phyloP scores from a whole-genome alignment of 2,888 invertebrate species.

The Ecliptopera silaceata region DNA sequence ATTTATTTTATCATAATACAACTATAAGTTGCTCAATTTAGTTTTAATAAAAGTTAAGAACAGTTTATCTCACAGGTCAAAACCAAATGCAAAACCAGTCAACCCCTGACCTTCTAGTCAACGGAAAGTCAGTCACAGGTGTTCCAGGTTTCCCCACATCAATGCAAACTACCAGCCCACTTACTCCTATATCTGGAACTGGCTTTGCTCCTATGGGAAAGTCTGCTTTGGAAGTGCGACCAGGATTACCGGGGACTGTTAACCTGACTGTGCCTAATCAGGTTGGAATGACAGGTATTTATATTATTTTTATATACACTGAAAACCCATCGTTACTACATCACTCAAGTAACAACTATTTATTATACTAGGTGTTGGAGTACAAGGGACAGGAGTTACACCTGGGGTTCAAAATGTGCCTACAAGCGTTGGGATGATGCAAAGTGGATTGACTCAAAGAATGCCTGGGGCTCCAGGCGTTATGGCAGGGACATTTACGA shows the following conservation, averaged over 20 bases:
- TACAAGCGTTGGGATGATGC: conserved; percentile 8
- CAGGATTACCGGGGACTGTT: conserved; percentile 13
- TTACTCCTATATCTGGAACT: conserved; percentile 36
- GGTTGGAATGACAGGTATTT: not conserved
- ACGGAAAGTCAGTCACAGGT: conserved; percentile 49
- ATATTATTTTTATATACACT: no score
- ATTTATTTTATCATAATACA: no score
- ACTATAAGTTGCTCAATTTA: no score
- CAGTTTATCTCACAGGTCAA: conserved; percentile 9
- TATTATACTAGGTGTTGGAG: not conserved
- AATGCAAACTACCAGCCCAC: conserved; percentile 37
- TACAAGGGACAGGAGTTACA: conserved; percentile 10
- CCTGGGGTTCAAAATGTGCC: conserved; percentile 5
- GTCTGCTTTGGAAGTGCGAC: conserved; percentile 25
- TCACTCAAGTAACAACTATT: no score
- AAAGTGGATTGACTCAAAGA: conserved; percentile 5
- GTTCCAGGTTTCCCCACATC: conserved; percentile 28
- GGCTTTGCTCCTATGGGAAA: conserved; percentile 25
- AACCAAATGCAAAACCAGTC: conserved; percentile 46
- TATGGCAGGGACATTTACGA: not conserved
- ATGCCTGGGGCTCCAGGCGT: not conserved
- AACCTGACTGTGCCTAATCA: conserved; percentile 1
- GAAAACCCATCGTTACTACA: no score
- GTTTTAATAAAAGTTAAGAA: not conserved
- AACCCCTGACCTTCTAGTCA: conserved; percentile 71